Evolutionary conservation across 2,888 invertebrate species (phyloP).

Genomic region (Brachyopa scutellaris): DNA sequence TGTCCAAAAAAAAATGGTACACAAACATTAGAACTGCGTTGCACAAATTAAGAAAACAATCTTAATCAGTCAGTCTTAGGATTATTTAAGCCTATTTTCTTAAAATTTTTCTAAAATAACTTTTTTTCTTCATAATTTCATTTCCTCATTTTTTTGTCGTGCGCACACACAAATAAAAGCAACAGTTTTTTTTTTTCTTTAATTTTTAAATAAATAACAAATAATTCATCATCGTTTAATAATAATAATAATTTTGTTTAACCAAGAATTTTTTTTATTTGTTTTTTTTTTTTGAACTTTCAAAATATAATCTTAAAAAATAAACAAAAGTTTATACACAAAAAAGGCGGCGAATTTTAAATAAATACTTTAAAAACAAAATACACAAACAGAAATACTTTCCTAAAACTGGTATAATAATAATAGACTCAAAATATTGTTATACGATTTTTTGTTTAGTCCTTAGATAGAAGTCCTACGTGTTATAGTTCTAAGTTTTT

Average conservation of each 20-base stretch:
- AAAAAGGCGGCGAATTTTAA: constrained; percentile 28
- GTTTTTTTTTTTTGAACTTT: constrained; percentile 8
- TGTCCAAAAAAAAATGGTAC: constrained; percentile 7
- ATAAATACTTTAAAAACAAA: constrained; percentile 40
- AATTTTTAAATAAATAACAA: constrained; percentile 65
- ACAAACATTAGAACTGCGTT: constrained; percentile 42
- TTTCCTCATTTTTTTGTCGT: constrained; percentile 38
- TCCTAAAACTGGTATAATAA: constrained; percentile 64
- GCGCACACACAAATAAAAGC: constrained; percentile 51
- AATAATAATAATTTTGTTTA: constrained; percentile 37
- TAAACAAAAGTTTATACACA: constrained; percentile 50
- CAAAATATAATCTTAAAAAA: neutral
- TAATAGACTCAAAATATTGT: constrained; percentile 60
- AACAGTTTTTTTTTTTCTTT: constrained; percentile 42
- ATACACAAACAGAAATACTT: constrained; percentile 61
- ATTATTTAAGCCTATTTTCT: constrained; percentile 69
- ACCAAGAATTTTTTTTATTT: neutral
- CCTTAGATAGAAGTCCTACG: constrained; percentile 53
- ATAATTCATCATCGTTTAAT: constrained; percentile 53
- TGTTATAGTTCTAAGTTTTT: constrained; percentile 44
- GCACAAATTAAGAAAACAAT: constrained; percentile 72
- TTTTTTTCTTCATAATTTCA: constrained; percentile 35
- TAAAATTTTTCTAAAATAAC: constrained; percentile 70
- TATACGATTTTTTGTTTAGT: constrained; percentile 54
- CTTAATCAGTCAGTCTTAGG: constrained; percentile 73